Conservation (phyloP, 2,113 vertebrate species). For the Podarcis raffonei region DNA sequence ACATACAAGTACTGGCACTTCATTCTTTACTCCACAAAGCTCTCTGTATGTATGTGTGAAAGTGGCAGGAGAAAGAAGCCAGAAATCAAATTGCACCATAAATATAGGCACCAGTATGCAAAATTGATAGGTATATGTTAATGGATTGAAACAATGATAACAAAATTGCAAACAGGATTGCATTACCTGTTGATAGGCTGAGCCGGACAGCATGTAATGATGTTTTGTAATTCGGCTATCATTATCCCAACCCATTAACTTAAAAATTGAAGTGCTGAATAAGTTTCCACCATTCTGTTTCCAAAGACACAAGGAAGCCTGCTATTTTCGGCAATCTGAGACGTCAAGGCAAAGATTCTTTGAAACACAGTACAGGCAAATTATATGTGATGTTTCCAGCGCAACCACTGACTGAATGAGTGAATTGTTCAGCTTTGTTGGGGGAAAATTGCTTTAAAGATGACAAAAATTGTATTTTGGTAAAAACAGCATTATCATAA, state of each 20-base stretch:
- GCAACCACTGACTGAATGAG: conserved; percentile 12
- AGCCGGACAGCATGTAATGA: not conserved
- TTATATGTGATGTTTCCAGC: conserved; percentile 3
- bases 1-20: no score
- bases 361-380: conserved; percentile 24
- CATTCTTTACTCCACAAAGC: no score
- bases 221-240: conserved; percentile 19
- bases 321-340: conserved; percentile 34
- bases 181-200: not conserved
- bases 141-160: conserved; percentile 14
- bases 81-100: conserved; percentile 1
- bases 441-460: conserved; percentile 39
- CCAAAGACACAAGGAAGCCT: conserved; percentile 8
- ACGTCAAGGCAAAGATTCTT: conserved; percentile 32
- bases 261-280: conserved; percentile 16
- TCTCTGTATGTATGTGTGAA: not conserved
- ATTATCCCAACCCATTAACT: conserved; percentile 32
- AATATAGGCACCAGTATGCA: conserved; percentile 2
- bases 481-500: conserved; percentile 30
- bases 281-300: conserved; percentile 15
- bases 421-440: conserved; percentile 30
- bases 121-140: conserved; percentile 18
- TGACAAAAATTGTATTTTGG: conserved; percentile 25
- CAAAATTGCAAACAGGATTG: conserved; percentile 19
- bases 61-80: not conserved